Percentiles rank a stretch among this genome's conserved stretches.
Evolutionary conservation across 37 sponge, comb jelly and placozoan genomes (phyloP).

Genomic region (Beroe forskalii): DNA sequence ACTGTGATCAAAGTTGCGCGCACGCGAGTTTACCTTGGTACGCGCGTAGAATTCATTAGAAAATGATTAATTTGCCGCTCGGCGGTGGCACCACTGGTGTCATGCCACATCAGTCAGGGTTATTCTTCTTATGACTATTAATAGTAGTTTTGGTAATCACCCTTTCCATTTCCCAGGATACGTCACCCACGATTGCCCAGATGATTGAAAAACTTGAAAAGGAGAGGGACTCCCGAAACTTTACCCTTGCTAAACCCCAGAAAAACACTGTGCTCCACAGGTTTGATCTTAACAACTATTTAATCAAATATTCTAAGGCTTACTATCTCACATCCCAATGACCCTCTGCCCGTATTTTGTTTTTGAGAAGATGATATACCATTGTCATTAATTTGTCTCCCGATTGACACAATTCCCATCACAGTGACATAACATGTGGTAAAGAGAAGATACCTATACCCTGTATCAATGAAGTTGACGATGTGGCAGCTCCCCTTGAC

Average conservation of each 20-base stretch:
- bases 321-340: too few species aligned
- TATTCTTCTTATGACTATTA: too few species aligned
- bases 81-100: too few species aligned
- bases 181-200: slow-evolving; percentile 1
- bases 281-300: too few species aligned
- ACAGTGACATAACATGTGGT: slow-evolving; percentile 53
- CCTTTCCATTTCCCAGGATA: slow-evolving; percentile 26
- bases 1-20: neutral
- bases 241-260: neutral
- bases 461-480: slow-evolving; percentile 54
- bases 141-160: too few species aligned
- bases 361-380: too few species aligned
- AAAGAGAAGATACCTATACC: slow-evolving; percentile 60
- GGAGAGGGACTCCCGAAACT: slow-evolving; percentile 40
- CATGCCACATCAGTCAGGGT: too few species aligned
- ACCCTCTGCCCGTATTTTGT: too few species aligned
- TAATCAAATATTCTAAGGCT: too few species aligned
- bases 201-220: slow-evolving; percentile 40
- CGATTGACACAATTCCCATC: neutral
- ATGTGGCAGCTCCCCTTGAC: slow-evolving; percentile 55
- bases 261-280: slow-evolving; percentile 59
- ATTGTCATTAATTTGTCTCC: too few species aligned
- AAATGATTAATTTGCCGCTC: too few species aligned
- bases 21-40: neutral
- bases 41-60: neutral